Conservation (phyloP, 2,797 vertebrate species). For the Epinephelus awoara region DNA sequence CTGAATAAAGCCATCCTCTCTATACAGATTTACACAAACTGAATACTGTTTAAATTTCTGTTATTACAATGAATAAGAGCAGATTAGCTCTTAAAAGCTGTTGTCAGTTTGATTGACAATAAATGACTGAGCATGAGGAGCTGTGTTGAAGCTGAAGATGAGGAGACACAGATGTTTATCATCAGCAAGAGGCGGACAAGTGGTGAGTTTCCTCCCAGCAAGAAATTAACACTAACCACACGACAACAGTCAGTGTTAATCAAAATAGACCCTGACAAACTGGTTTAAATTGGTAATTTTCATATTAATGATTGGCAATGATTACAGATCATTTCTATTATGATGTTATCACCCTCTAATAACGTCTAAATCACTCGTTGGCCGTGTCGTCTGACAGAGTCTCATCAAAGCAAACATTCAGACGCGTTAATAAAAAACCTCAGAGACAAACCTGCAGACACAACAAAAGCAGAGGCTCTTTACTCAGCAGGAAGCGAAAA, state of each 20-base stretch:
- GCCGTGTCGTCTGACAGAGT: conserved; percentile 23
- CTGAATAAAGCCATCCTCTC: neutral
- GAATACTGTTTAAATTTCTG: neutral
- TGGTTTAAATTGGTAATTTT: neutral
- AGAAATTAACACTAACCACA: conserved; percentile 26
- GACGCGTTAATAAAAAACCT: conserved; percentile 10
- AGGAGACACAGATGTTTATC: conserved; percentile 43
- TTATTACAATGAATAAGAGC: conserved; percentile 19
- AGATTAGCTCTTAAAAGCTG: conserved; percentile 20
- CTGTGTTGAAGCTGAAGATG: conserved; percentile 21
- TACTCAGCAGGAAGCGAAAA: conserved; percentile 63
- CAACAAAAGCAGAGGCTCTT: conserved; percentile 46
- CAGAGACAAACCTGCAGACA: conserved; percentile 37
- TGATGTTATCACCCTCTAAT: conserved; percentile 4
- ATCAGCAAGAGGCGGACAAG: conserved; percentile 24
- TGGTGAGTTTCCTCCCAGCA: conserved; percentile 19
- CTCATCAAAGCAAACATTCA: conserved; percentile 36
- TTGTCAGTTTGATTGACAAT: conserved; percentile 30
- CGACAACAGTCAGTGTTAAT: conserved; percentile 5
- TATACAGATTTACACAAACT: conserved; percentile 4
- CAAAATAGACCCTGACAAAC: conserved; percentile 7
- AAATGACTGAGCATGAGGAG: conserved; percentile 23
- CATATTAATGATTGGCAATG: conserved; percentile 20
- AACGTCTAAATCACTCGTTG: neutral
- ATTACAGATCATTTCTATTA: conserved; percentile 12